Percentiles rank a stretch among this genome's conserved stretches.
These are phyloP conservation scores for Strongylocentrotus purpuratus DNA, from an alignment of 35 echinoderm and acorn worm genomes.

Conservation along the genomic window DNA sequence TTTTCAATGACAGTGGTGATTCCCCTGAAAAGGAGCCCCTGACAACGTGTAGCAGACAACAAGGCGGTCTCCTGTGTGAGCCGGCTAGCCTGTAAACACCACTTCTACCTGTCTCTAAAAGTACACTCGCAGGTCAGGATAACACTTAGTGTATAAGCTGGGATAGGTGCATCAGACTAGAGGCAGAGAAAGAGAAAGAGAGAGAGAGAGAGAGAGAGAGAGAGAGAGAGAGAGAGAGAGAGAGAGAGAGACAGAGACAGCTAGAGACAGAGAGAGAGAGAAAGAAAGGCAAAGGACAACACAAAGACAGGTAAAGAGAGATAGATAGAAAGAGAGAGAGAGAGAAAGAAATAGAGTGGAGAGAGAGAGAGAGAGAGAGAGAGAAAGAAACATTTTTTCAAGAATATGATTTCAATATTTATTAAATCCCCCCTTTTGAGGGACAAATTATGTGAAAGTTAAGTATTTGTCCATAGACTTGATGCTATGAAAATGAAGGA, in stretches of 20 bases:
- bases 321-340: not conserved
- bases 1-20: not conserved
- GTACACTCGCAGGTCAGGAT: slow-evolving; percentile 17
- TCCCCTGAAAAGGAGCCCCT: slow-evolving; percentile 7
- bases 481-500: no score
- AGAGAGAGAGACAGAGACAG: not conserved
- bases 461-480: no score
- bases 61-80: slow-evolving; percentile 36
- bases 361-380: no score
- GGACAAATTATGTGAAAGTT: no score
- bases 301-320: not conserved
- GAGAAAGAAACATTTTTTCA: no score
- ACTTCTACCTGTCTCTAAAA: not conserved
- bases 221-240: not conserved
- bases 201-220: not conserved
- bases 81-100: not conserved
- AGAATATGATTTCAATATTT: no score
- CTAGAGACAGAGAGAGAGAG: not conserved
- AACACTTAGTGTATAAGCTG: not conserved
- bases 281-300: no score
- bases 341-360: no score
- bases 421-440: no score
- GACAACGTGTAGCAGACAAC: not conserved
- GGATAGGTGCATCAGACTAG: not conserved
- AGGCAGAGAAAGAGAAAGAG: not conserved